phyloP scores from a whole-genome alignment of 2,113 vertebrate species.

The Hippocampus zosterae region DNA sequence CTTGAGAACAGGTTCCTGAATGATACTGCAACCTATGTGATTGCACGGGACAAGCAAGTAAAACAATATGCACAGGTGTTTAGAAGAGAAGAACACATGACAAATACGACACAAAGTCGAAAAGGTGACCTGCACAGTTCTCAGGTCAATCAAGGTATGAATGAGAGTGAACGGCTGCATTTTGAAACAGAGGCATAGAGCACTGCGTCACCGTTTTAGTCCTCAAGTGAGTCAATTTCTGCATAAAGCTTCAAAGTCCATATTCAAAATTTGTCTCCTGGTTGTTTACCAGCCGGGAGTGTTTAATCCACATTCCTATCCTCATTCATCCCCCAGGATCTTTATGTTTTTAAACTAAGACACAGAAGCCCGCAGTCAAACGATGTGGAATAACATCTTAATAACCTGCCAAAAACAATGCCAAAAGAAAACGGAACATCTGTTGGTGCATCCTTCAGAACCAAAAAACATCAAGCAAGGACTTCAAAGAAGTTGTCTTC shows the following conservation, averaged over 20 bases:
- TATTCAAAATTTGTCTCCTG: constrained; percentile 16
- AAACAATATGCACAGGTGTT: constrained; percentile 36
- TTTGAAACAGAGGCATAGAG: constrained; percentile 37
- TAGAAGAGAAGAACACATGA: constrained; percentile 22
- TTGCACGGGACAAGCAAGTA: constrained; percentile 42
- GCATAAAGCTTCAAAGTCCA: constrained; percentile 36
- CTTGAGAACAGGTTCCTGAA: neutral
- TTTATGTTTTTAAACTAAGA: neutral
- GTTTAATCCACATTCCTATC: constrained; percentile 20
- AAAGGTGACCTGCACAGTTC: constrained; percentile 27
- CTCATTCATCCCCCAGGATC: constrained; percentile 15
- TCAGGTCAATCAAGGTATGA: constrained; percentile 59
- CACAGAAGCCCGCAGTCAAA: constrained; percentile 2
- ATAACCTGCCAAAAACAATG: constrained; percentile 17
- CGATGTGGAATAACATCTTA: constrained; percentile 32
- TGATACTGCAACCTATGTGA: constrained; percentile 29
- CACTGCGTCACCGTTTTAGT: constrained; percentile 25
- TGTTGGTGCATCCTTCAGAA: constrained; percentile 35
- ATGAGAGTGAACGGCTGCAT: constrained; percentile 41
- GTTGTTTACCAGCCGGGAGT: constrained; percentile 14
- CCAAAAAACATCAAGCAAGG: constrained; percentile 18
- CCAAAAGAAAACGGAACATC: constrained; percentile 8
- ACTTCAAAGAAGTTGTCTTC: constrained; percentile 19
- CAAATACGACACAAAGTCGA: constrained; percentile 23
- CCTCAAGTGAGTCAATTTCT: constrained; percentile 40